A percentile compares a stretch with the other conserved stretches of the same genome.
These are phyloP conservation scores for Papilio gigon DNA, from an alignment of 2,888 invertebrate species.

Conservation along the genomic window DNA sequence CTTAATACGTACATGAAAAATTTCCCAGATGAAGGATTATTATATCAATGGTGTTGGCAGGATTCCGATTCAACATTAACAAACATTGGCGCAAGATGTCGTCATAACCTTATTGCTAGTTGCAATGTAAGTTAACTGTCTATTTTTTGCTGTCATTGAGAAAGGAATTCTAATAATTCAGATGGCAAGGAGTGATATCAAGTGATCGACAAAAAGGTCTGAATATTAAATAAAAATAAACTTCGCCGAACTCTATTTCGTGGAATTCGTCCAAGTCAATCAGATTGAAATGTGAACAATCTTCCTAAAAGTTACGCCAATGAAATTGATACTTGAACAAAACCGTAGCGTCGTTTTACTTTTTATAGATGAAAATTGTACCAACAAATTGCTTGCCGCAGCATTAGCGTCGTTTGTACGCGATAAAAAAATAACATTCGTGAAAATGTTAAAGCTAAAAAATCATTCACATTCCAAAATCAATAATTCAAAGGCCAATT, in stretches of 20 bases:
- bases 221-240: background rate
- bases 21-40: too few species aligned
- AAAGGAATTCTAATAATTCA: too few species aligned
- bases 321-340: background rate
- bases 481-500: conserved; percentile 38
- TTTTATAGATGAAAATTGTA: background rate
- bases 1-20: too few species aligned
- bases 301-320: background rate
- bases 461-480: conserved; percentile 21
- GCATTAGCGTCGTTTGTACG: background rate
- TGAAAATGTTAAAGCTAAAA: conserved; percentile 17
- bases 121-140: too few species aligned
- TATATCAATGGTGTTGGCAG: too few species aligned
- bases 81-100: too few species aligned
- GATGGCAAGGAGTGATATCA: too few species aligned
- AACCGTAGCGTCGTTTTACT: background rate
- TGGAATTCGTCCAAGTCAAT: background rate
- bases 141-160: too few species aligned
- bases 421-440: background rate
- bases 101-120: too few species aligned
- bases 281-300: conserved; percentile 1
- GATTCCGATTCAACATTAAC: too few species aligned
- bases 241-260: background rate
- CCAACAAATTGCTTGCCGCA: background rate
- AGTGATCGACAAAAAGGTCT: background rate